Conservation (phyloP, 2,888 invertebrate genomes). For the Amphipyra tragopoginis region DNA sequence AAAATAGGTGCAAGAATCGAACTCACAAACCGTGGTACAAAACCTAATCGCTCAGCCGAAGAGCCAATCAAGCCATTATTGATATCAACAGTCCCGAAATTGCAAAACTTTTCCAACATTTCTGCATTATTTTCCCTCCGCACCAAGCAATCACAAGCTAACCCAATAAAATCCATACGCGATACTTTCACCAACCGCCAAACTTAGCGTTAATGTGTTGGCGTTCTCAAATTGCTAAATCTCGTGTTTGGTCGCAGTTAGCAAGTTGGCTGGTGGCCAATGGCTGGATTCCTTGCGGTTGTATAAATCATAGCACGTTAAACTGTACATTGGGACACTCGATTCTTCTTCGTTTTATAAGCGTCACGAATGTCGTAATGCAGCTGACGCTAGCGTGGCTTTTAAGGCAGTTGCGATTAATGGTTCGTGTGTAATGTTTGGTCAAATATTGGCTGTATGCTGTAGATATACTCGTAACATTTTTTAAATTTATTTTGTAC, state of each 20-base stretch:
- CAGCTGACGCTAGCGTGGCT: constrained; percentile 30
- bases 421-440: constrained; percentile 10
- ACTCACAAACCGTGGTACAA: too few relatives aligned
- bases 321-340: constrained; percentile 62
- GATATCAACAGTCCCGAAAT: constrained; percentile 1
- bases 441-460: neutral
- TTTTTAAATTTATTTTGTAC: too few relatives aligned
- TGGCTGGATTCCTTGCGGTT: constrained; percentile 63
- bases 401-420: constrained; percentile 3
- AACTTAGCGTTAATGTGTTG: constrained; percentile 64
- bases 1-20: too few relatives aligned
- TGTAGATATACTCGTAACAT: neutral
- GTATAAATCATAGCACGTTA: constrained; percentile 72
- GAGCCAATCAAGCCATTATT: neutral
- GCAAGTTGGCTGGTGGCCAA: constrained; percentile 71
- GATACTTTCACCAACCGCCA: constrained; percentile 36
- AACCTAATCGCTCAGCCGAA: too few relatives aligned
- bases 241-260: constrained; percentile 75
- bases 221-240: constrained; percentile 72
- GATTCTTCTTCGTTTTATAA: constrained; percentile 46
- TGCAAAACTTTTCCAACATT: constrained; percentile 14
- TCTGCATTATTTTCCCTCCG: constrained; percentile 1
- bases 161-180: constrained; percentile 27
- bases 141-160: constrained; percentile 19
- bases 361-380: constrained; percentile 56